phyloP scores from a whole-genome alignment of 1,140 invertebrate species.

The Bacillus rossius region DNA sequence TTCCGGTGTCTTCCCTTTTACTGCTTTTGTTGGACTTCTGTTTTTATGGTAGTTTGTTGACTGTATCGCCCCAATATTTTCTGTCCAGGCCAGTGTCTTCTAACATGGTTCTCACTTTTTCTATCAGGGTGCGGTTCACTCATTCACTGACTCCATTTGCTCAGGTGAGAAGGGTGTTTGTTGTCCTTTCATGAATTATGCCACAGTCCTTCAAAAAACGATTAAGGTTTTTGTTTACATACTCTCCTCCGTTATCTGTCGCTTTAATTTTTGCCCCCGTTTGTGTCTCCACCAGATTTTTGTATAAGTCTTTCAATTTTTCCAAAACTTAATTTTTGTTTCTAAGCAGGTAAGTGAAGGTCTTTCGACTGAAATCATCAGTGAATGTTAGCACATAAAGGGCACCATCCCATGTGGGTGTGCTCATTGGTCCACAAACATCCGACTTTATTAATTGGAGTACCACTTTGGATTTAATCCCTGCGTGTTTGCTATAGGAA shows the following conservation, averaged over 20 bases:
- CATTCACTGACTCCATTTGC: conserved; percentile 32
- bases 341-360: conserved; percentile 25
- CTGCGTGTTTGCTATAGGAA: conserved; percentile 20
- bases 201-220: conserved; percentile 17
- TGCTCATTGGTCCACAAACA: conserved; percentile 11
- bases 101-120: conserved; percentile 27
- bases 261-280: conserved; percentile 27
- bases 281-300: conserved; percentile 33
- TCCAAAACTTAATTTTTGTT: conserved; percentile 29
- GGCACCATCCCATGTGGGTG: conserved; percentile 31
- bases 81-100: conserved; percentile 19
- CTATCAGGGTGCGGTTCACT: conserved; percentile 29
- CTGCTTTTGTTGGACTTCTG: conserved; percentile 24
- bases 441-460: conserved; percentile 10
- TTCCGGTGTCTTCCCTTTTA: conserved; percentile 25
- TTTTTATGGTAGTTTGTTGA: conserved; percentile 32
- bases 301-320: conserved; percentile 35
- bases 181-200: conserved; percentile 26
- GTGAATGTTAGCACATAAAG: conserved; percentile 38
- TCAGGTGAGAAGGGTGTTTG: conserved; percentile 30
- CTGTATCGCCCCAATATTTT: conserved; percentile 38
- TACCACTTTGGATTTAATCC: conserved; percentile 11
- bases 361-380: conserved; percentile 26
- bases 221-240: conserved; percentile 34
- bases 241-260: conserved; percentile 43